These are phyloP conservation scores for Erpobdella octoculata DNA, from an alignment of 2,888 invertebrate species.

Conservation along the genomic window DNA sequence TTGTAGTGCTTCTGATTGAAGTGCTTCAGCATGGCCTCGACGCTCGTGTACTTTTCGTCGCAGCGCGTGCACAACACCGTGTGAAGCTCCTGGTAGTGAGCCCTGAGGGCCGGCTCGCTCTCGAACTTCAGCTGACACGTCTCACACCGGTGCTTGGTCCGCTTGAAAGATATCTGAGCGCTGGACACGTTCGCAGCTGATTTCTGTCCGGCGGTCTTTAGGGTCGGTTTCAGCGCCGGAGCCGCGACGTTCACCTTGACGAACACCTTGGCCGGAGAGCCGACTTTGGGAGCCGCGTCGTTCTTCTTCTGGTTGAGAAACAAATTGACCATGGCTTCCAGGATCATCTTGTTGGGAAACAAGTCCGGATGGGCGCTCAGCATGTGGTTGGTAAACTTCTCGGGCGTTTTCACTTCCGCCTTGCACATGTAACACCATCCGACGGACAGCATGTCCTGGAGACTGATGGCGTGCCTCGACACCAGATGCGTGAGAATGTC, in stretches of 20 bases:
- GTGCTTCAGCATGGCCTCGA: constrained; percentile 20
- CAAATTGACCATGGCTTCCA: constrained; percentile 7
- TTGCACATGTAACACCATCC: constrained; percentile 22
- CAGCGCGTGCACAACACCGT: constrained; percentile 24
- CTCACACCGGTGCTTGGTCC: constrained; percentile 5
- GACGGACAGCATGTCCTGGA: constrained; percentile 19
- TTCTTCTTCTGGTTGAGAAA: background rate
- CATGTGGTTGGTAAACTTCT: constrained; percentile 11
- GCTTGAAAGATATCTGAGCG: background rate
- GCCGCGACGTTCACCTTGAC: background rate
- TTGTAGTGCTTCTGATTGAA: constrained; percentile 22
- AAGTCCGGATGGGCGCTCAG: constrained; percentile 12
- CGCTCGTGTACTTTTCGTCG: background rate
- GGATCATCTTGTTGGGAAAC: constrained; percentile 7
- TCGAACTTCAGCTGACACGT: constrained; percentile 7
- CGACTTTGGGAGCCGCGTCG: background rate
- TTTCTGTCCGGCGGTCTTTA: background rate
- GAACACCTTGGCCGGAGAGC: no score
- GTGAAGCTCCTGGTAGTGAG: constrained; percentile 7
- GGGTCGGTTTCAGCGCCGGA: background rate
- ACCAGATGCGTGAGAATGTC: constrained; percentile 21
- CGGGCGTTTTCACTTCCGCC: background rate
- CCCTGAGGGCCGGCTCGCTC: background rate
- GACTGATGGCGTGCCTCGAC: constrained; percentile 12
- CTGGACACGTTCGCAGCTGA: background rate